A percentile compares a stretch with the other conserved stretches of the same genome.
These are phyloP conservation scores for Botia kubotai DNA, from an alignment of 2,797 vertebrate species.

Conservation along the genomic window DNA sequence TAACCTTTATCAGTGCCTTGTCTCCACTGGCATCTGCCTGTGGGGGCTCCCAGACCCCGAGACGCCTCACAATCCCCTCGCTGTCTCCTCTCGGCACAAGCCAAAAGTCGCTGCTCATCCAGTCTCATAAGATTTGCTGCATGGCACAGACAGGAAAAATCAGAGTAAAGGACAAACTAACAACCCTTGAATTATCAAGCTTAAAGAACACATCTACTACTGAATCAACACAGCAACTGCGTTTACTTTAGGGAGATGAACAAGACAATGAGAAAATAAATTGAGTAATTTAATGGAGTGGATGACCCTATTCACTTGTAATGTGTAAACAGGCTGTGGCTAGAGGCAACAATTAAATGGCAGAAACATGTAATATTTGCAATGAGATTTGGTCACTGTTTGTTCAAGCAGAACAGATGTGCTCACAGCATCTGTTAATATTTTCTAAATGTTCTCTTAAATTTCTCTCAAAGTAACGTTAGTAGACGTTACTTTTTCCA, in stretches of 20 bases:
- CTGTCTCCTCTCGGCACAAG: constrained; percentile 87
- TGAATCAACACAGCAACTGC: not conserved
- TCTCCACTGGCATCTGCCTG: constrained; percentile 93
- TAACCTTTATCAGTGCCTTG: constrained; percentile 89
- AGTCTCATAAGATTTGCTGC: constrained; percentile 57
- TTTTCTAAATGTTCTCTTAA: too few relatives aligned
- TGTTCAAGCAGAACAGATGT: too few relatives aligned
- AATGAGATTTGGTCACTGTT: too few relatives aligned
- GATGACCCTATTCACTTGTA: too few relatives aligned
- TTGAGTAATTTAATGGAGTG: not conserved
- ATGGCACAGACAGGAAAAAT: constrained; percentile 29
- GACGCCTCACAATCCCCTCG: constrained; percentile 86
- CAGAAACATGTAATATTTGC: too few relatives aligned
- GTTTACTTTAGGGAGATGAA: not conserved
- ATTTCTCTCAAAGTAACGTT: too few relatives aligned
- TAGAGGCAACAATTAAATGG: too few relatives aligned
- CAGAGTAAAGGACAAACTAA: not conserved
- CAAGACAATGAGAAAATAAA: not conserved
- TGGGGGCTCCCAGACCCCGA: constrained; percentile 85
- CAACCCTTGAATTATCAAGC: not conserved
- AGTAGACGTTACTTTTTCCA: too few relatives aligned
- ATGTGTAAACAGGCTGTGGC: too few relatives aligned
- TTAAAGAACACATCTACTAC: not conserved
- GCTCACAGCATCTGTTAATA: too few relatives aligned
- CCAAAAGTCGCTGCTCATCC: constrained; percentile 77